These are phyloP conservation scores for Thamnaconus septentrionalis DNA, from an alignment of 2,113 vertebrate genomes.

Conservation along the genomic window DNA sequence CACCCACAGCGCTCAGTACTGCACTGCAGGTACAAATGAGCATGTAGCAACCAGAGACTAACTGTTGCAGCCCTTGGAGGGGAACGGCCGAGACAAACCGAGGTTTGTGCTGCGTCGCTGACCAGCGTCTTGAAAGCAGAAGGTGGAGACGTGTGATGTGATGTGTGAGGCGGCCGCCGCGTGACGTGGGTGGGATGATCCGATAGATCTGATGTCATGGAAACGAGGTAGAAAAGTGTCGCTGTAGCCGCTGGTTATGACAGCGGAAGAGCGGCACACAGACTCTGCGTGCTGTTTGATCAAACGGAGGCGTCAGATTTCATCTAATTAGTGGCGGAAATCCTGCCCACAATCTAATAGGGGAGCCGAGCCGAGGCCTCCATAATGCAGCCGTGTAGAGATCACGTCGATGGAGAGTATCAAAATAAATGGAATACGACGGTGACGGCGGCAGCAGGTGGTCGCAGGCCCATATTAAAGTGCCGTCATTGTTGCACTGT, in stretches of 20 bases:
- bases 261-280: constrained; percentile 12
- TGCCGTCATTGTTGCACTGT: constrained; percentile 3
- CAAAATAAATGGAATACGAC: constrained; percentile 51
- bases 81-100: too few relatives aligned
- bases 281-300: constrained; percentile 44
- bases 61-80: too few relatives aligned
- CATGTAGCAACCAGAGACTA: too few relatives aligned
- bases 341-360: constrained; percentile 40
- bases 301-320: constrained; percentile 46
- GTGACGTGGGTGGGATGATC: not conserved
- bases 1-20: too few relatives aligned
- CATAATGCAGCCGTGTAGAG: constrained; percentile 20
- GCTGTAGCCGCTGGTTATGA: constrained; percentile 20
- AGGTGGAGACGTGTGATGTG: too few relatives aligned
- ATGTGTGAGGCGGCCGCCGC: too few relatives aligned
- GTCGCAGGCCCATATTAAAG: constrained; percentile 26
- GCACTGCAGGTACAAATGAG: too few relatives aligned
- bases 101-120: too few relatives aligned
- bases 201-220: constrained; percentile 5
- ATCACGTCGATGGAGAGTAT: constrained; percentile 30
- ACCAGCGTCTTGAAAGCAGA: too few relatives aligned
- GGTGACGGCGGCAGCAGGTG: constrained; percentile 49
- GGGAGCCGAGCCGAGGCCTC: not conserved
- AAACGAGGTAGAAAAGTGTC: constrained; percentile 21
- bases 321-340: constrained; percentile 50